These are phyloP conservation scores for Eurypyga helias DNA, from an alignment of 2,113 vertebrate genomes.

Conservation along the genomic window DNA sequence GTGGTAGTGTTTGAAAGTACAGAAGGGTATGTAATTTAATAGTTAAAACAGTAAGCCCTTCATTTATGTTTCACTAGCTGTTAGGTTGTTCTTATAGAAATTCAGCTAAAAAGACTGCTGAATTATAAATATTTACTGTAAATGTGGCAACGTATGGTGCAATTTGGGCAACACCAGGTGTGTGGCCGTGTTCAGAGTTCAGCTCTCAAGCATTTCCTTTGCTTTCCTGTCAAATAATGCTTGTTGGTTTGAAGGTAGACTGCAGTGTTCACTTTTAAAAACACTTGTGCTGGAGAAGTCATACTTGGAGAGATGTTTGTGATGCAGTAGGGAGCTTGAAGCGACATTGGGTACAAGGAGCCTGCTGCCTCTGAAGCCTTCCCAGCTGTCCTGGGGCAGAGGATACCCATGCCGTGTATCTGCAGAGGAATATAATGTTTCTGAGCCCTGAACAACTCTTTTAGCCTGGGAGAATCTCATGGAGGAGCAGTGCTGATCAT, in stretches of 20 bases:
- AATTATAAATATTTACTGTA: background rate
- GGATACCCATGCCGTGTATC: background rate
- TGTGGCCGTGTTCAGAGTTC: background rate
- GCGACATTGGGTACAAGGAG: background rate
- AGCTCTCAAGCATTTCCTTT: background rate
- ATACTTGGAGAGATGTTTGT: background rate
- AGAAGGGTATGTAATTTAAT: conserved; percentile 37
- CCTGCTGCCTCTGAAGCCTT: background rate
- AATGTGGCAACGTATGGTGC: background rate
- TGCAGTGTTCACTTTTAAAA: background rate
- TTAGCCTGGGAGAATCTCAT: background rate
- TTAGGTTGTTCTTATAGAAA: background rate
- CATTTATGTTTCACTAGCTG: conserved; percentile 8
- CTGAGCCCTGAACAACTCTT: background rate
- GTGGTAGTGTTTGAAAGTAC: conserved; percentile 20
- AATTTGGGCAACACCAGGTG: background rate
- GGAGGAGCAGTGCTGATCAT: background rate
- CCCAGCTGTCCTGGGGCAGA: background rate
- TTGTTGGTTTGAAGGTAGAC: background rate
- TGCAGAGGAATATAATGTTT: background rate
- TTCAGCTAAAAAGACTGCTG: background rate
- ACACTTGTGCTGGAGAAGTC: background rate
- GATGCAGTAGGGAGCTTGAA: background rate
- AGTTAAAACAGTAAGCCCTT: conserved; percentile 20
- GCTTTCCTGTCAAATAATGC: background rate